These are phyloP conservation scores for Pipistrellus pygmaeus DNA, from an alignment of 2,797 vertebrate species.

Conservation along the genomic window DNA sequence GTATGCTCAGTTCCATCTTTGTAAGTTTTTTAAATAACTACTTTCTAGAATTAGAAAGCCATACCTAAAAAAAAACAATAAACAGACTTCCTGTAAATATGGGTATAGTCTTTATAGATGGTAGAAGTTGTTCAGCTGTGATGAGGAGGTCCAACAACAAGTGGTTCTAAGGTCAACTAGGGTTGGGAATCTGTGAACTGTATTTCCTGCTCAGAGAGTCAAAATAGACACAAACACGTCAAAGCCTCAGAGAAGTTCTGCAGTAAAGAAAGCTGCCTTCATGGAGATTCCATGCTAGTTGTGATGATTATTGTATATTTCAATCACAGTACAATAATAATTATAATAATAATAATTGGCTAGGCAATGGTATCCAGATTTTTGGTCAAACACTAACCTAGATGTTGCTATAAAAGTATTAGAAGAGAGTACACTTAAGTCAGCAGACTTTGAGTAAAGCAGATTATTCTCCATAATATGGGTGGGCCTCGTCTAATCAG, in stretches of 20 bases:
- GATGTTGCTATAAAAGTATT: background rate
- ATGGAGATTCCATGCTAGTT: background rate
- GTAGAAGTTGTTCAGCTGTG: background rate
- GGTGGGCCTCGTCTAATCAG: background rate
- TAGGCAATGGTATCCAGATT: background rate
- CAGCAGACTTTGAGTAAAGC: background rate
- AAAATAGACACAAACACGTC: background rate
- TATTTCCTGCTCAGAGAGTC: background rate
- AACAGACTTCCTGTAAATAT: background rate
- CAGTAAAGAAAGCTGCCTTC: background rate
- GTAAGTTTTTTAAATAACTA: background rate
- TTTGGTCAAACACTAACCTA: background rate
- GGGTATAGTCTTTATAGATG: background rate
- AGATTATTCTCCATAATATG: background rate
- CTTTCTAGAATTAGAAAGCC: slow-evolving; percentile 29
- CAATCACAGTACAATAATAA: background rate
- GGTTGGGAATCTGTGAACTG: background rate
- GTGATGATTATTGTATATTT: background rate
- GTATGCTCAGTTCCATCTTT: background rate
- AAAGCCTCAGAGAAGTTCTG: background rate
- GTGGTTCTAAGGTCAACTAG: background rate
- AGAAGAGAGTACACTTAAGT: slow-evolving; percentile 8
- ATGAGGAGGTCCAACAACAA: background rate
- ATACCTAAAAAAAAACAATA: background rate
- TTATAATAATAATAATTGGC: background rate